Percentiles rank a stretch among this genome's conserved stretches.
These are phyloP conservation scores for Brachionus angularis DNA, from an alignment of 1,140 invertebrate species.

Conservation along the genomic window DNA sequence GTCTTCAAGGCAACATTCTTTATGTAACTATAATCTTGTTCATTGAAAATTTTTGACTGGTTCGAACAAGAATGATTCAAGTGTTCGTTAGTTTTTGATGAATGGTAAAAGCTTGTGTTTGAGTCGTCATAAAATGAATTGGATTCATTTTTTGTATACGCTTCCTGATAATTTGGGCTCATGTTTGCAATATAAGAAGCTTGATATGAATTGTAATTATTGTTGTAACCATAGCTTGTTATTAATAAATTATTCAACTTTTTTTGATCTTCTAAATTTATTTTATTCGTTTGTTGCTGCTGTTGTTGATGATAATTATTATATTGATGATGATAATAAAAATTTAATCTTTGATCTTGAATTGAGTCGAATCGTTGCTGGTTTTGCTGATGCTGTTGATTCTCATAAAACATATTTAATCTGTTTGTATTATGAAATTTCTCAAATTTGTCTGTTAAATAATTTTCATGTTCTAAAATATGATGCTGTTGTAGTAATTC, in stretches of 20 bases:
- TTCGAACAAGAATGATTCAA: neutral
- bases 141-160: too few species aligned
- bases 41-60: neutral
- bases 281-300: neutral
- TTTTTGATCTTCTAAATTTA: conserved; percentile 10
- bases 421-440: conserved; percentile 10
- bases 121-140: too few species aligned
- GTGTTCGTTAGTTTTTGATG: neutral
- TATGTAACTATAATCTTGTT: conserved; percentile 17
- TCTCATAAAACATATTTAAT: conserved; percentile 38
- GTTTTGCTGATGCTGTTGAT: too few species aligned
- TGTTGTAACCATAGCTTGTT: neutral
- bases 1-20: conserved; percentile 2
- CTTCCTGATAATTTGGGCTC: too few species aligned
- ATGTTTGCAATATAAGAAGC: too few species aligned
- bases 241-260: neutral
- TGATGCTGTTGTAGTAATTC: too few species aligned
- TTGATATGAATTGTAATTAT: neutral
- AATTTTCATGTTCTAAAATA: neutral
- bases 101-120: too few species aligned
- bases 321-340: conserved; percentile 17
- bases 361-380: too few species aligned
- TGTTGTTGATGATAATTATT: conserved; percentile 13
- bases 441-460: conserved; percentile 5
- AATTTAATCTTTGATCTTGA: too few species aligned